Evolutionary conservation across 2,113 vertebrate species (phyloP), one percentile per base, ranked within the genome.

Genomic region (Eurystomus gularis): DNA sequence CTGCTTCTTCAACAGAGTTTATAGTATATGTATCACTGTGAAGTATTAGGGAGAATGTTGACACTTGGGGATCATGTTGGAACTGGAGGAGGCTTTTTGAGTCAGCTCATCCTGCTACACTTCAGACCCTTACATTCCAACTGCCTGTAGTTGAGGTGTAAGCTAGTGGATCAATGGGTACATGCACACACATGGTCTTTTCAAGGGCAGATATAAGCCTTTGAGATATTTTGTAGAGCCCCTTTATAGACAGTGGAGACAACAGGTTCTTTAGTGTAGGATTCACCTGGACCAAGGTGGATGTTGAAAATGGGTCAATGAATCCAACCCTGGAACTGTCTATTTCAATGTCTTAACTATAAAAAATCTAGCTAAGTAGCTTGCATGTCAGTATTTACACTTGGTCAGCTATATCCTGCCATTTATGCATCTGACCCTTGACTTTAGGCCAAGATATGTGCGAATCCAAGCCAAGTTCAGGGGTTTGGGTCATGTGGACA

Each of bases 171-270:
- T 69, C 44, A 71, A 12, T 2, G 9, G 24, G 24, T 2, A 17
- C 28, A 15, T 11, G 4, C 10, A 39, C 8, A 9, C 29, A 17
- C 0, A 0, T 1, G 1, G 35, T 48, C 52, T 68, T 83, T 86
- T 62, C 57, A 57, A 71, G 71, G 54, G 13, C 69, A 78, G 44
- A 31, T 55, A 7, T 1, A 73, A 75, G 39, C 65, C 65, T 86
- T 58, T 44, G 21, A 64, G 11, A 18, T 54, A 5, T 48, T 73
- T 84, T 65, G 35, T 82, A 57, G 40, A 71, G 60, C 35, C 28
- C 21, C 19, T 61, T 64, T 84, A 9, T 18, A 77, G 54, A 24
- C 44, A 68, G 15, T 29, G 21, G 46, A 29, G 51, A 35, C 64
- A 92, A 10, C 11, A 26, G 23, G 14, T 77, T 62, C 40, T 84